phyloP scores from a whole-genome alignment of 2,797 vertebrate species.

The Falco naumanni region DNA sequence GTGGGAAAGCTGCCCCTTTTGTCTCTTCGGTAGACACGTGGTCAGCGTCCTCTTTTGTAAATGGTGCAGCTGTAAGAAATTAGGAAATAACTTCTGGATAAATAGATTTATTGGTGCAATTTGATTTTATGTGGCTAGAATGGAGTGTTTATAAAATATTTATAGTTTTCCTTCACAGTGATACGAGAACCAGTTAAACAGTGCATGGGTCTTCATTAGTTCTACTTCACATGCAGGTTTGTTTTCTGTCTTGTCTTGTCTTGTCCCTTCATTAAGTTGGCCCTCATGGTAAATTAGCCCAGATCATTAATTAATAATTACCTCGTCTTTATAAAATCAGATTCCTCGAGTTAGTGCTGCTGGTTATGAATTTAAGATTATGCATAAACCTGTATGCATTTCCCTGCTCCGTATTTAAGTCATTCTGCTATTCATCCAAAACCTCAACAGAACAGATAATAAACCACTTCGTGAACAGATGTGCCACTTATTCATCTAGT shows the following conservation, averaged over 20 bases:
- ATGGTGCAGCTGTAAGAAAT: constrained; percentile 46
- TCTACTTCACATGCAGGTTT: background rate
- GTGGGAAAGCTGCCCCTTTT: background rate
- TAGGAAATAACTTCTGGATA: constrained; percentile 43
- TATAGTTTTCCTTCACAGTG: constrained; percentile 54
- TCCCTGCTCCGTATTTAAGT: constrained; percentile 71
- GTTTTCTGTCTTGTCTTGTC: constrained; percentile 43
- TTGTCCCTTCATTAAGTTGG: constrained; percentile 43
- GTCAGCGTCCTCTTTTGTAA: background rate
- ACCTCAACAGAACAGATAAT: constrained; percentile 79
- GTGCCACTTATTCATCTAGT: constrained; percentile 82
- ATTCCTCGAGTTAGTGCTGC: constrained; percentile 49
- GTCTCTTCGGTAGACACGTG: background rate
- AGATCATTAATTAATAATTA: constrained; percentile 75
- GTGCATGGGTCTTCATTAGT: constrained; percentile 29
- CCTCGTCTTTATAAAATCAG: constrained; percentile 31
- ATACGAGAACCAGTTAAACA: constrained; percentile 20
- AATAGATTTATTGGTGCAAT: constrained; percentile 64
- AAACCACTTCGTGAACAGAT: constrained; percentile 82
- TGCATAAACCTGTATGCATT: constrained; percentile 56
- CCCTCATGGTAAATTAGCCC: constrained; percentile 18
- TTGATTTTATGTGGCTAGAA: constrained; percentile 46
- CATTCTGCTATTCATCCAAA: constrained; percentile 74
- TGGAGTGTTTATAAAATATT: constrained; percentile 74
- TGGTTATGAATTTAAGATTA: constrained; percentile 66